Percentiles rank a stretch among this genome's conserved stretches.
Evolutionary conservation across 2,888 invertebrate genomes (phyloP).

Genomic region (Drosophila infuscata): DNA sequence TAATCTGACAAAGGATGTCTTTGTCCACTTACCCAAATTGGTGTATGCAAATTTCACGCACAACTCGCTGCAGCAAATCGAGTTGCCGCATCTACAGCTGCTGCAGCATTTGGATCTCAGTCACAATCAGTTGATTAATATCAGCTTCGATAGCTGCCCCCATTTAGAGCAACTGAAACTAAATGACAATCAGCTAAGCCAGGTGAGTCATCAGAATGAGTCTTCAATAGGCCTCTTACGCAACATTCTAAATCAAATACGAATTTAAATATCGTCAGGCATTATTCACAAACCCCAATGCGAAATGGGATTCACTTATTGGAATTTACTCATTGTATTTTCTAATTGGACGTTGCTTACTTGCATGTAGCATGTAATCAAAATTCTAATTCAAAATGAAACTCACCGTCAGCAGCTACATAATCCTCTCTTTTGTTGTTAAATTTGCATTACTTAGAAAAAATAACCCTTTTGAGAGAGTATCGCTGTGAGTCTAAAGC

Average conservation of each 20-base stretch:
- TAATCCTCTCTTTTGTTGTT: background rate
- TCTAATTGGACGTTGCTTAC: background rate
- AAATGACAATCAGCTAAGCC: constrained; percentile 72
- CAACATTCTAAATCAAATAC: background rate
- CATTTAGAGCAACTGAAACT: constrained; percentile 68
- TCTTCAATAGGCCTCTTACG: background rate
- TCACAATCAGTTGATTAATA: constrained; percentile 72
- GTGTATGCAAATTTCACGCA: constrained; percentile 78
- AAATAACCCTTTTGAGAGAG: background rate
- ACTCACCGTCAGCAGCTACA: background rate
- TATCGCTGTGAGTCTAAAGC: background rate
- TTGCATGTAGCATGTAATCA: background rate
- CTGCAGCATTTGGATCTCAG: constrained; percentile 75
- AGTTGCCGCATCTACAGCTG: constrained; percentile 60
- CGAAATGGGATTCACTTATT: background rate
- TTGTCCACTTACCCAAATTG: constrained; percentile 66
- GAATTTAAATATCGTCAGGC: background rate
- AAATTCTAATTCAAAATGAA: too few species aligned
- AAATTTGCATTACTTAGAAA: too few species aligned
- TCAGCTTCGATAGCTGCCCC: constrained; percentile 64
- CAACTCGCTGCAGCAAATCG: constrained; percentile 67
- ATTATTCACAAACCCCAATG: background rate
- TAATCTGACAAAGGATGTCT: constrained; percentile 54
- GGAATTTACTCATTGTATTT: background rate
- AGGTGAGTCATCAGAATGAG: constrained; percentile 60